Evolutionary conservation across 1,140 invertebrate species (phyloP), one percentile per base, ranked within the genome.

Genomic region (Trichonephila clavata): DNA sequence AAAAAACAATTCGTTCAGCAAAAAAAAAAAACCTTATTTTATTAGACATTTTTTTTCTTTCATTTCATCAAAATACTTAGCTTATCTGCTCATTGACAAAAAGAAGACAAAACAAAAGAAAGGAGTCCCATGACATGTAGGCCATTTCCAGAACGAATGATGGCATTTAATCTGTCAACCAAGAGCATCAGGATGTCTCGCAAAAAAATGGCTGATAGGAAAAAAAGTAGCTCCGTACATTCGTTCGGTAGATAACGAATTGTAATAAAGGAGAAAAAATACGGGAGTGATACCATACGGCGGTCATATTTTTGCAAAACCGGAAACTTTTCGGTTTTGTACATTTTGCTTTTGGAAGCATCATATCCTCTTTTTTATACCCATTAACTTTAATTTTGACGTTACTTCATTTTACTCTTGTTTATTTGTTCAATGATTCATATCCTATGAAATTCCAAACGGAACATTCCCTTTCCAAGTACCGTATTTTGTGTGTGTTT

Each of bases 141-240:
- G 27, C 68, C 5, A 77, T 39, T 77, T 77, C 27, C 27, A 77
- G 32, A 77, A 77, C 14, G 27, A 77, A 20, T 77, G 65, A 24
- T 77, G 27, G 68, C 68, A 77, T 32, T 77, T 77, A 32, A 77
- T 77, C 68, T 77, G 68, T 77, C 68, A 32, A 39, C 68, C 6
- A 68, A 68, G 24, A 68, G 24, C n/a, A 68, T 68, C 24, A 68
- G 65, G 65, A 68, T 68, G 65, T 4, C 0, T 14, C 21, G 0
- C 13, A 68, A 39, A 68, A 68, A 77, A 32, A 77, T 77, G 50
- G 24, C 68, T 32, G 27, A 32, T 77, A 27, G 27, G 16, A 71
- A 71, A 71, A 77, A 71, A 27, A 77, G 20, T 32, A 77, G 16
- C 65, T 5, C 68, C 14, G 18, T 77, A 18, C 16, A 32, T 24